Conservation (phyloP, 2,888 invertebrate species). For the Matsumyia berberina region DNA sequence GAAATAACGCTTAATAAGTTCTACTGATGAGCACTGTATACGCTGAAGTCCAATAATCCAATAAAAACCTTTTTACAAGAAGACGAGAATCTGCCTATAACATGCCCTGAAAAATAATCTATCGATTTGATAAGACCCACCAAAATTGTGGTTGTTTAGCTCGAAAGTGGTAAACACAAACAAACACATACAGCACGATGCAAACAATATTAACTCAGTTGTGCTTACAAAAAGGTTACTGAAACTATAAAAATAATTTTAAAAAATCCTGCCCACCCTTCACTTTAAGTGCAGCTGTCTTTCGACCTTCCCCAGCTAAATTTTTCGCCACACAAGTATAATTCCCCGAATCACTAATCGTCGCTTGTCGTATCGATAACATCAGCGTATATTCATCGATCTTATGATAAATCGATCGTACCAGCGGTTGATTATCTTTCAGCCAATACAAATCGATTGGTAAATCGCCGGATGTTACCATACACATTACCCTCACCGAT, state of each 20-base stretch:
- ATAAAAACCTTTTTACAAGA: too few relatives aligned
- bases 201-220: conserved; percentile 13
- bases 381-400: conserved; percentile 85
- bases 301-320: conserved; percentile 85
- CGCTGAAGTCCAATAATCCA: too few relatives aligned
- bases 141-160: too few relatives aligned
- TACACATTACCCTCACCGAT: conserved; percentile 86
- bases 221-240: neutral
- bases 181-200: too few relatives aligned
- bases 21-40: too few relatives aligned
- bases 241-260: neutral
- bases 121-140: too few relatives aligned
- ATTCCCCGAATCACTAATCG: conserved; percentile 85
- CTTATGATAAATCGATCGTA: conserved; percentile 83
- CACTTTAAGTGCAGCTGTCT: conserved; percentile 86
- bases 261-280: conserved; percentile 84
- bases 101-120: too few relatives aligned
- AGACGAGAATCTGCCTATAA: too few relatives aligned
- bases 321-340: conserved; percentile 87
- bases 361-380: conserved; percentile 84
- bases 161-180: too few relatives aligned
- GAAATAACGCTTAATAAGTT: too few relatives aligned
- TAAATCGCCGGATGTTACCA: conserved; percentile 90
- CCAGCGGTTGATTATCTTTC: conserved; percentile 84
- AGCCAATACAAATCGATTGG: conserved; percentile 90